Conservation (phyloP, 1,140 invertebrate genomes). For the Drosophila setifemur region DNA sequence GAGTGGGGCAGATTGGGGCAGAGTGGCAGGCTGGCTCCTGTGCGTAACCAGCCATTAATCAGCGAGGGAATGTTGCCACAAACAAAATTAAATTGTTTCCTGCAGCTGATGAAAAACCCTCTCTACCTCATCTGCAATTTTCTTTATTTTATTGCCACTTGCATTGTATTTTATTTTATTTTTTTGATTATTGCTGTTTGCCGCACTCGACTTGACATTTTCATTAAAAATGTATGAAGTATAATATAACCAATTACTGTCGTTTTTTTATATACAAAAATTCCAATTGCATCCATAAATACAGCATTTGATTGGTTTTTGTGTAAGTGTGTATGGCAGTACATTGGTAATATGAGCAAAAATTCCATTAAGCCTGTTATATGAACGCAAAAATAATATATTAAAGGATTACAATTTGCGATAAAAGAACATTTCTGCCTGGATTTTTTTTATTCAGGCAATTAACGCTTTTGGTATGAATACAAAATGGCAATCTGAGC, state of each 20-base stretch:
- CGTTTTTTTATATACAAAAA: slow-evolving; percentile 1
- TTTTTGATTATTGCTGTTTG: neutral
- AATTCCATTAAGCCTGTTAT: neutral
- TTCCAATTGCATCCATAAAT: slow-evolving; percentile 20
- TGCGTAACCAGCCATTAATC: slow-evolving; percentile 38
- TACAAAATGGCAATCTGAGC: neutral
- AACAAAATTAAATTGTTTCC: slow-evolving; percentile 46
- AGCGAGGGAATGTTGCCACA: slow-evolving; percentile 33
- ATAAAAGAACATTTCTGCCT: neutral
- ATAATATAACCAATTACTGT: slow-evolving; percentile 18
- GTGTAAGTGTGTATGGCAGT: slow-evolving; percentile 4
- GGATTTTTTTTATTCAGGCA: neutral
- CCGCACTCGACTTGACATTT: slow-evolving; percentile 39
- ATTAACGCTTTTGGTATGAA: slow-evolving; percentile 6
- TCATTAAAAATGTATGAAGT: slow-evolving; percentile 43
- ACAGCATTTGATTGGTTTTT: neutral
- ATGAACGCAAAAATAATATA: neutral
- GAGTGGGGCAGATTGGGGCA: neutral
- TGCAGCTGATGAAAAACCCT: slow-evolving; percentile 33
- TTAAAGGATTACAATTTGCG: neutral
- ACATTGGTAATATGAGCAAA: neutral
- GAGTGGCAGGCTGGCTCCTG: slow-evolving; percentile 12
- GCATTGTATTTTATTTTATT: neutral
- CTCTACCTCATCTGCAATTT: neutral
- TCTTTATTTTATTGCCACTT: slow-evolving; percentile 25